Evolutionary conservation across 2,113 vertebrate species (phyloP).

Genomic region (Glareola pratincola): DNA sequence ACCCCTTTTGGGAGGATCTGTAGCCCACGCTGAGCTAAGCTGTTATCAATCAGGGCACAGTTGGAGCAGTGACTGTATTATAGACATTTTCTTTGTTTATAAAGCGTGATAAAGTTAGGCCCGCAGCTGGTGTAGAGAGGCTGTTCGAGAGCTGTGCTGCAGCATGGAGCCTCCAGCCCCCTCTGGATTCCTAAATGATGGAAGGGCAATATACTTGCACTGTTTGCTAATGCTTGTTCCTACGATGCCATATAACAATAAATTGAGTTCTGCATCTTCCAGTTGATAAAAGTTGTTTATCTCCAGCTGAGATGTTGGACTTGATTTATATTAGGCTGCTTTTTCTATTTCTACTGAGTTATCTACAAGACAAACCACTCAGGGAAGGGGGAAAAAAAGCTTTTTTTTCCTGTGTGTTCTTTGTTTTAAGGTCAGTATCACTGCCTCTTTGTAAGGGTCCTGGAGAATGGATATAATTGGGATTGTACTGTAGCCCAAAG

Average conservation of each 20-base stretch:
- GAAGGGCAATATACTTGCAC: not conserved
- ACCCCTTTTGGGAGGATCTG: not conserved
- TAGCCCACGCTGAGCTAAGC: not conserved
- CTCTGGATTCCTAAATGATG: conserved; percentile 11
- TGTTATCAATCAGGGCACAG: not conserved
- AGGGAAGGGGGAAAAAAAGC: not conserved
- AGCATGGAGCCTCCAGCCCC: not conserved
- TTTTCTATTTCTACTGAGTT: conserved; percentile 8
- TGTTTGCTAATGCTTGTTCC: not conserved
- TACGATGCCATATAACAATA: not conserved
- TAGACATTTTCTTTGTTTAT: not conserved
- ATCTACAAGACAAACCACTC: conserved; percentile 20
- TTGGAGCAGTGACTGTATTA: not conserved
- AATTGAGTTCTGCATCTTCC: conserved; percentile 24
- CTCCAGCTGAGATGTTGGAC: not conserved
- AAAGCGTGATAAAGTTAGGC: not conserved
- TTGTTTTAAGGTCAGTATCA: not conserved
- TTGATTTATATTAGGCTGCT: conserved; percentile 19
- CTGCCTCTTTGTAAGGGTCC: not conserved
- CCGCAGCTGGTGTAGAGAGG: not conserved
- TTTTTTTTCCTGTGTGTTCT: not conserved
- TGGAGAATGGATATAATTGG: not conserved
- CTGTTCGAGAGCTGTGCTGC: not conserved
- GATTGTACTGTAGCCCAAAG: not conserved
- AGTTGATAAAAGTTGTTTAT: conserved; percentile 28